Base-by-base conservation (phyloP, 2,888 invertebrate genomes). In the Seira sanloemensis region DNA sequence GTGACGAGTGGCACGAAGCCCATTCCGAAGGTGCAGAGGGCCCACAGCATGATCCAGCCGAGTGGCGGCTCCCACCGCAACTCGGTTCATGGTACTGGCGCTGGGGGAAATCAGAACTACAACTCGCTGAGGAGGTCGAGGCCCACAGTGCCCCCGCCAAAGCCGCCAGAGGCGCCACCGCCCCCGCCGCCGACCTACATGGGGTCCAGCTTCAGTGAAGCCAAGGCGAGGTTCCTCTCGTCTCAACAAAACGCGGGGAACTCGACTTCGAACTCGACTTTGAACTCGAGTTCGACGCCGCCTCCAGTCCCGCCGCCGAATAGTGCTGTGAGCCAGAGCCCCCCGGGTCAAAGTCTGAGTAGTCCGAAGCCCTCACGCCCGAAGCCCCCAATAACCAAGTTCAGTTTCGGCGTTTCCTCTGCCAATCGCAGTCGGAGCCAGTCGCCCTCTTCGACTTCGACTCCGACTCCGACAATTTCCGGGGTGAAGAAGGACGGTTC, bases 31-130 rank as follows among this genome's bases (percentile, higher is more conserved):
- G 88, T 88, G 26, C 82, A 84, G 12, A 72, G 88, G 50, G 89
- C 89, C 9, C 88, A 89, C 37, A 86, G 86, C 69, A 89, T 89
- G 89, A 89, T 88, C 54, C 88, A 88, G 71, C 88, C 88, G 12
- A 69, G 62, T 18, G 65, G 23, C 25, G 21, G 37, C 27, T 19
- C 46, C 16, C 86, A 84, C 67, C 23, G 87, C 21, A 85, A 85
- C 46, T 87, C 88, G 5, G 73, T 86, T 72, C 65, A 74, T 19
- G 71, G 71, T n/a, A 21, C 71, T 1, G n/a, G n/a, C n/a, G n/a
- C n/a, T n/a, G n/a, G n/a, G n/a, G n/a, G n/a, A n/a, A 86, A 84
- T 69, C 71, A 75, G 24, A 88, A 86, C 76, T 89, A 88, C 65
- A 89, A 89, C 76, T 88, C 88, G 0, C 77, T 89, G 19, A 69